Conservation (phyloP, 2,113 vertebrate species). For the Oryzias curvinotus region DNA sequence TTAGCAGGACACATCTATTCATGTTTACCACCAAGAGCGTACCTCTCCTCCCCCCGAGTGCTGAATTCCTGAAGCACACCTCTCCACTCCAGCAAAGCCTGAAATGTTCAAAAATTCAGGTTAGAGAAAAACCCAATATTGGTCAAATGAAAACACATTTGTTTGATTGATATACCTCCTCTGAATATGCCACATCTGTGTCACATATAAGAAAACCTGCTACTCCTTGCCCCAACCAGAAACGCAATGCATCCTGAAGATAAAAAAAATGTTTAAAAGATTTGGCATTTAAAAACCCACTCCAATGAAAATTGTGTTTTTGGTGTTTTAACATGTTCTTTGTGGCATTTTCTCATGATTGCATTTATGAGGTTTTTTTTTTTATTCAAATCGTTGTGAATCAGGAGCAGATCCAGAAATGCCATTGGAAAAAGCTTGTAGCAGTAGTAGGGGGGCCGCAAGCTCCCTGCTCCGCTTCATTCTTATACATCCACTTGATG, state of each 20-base stretch:
- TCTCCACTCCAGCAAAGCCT: slow-evolving; percentile 72
- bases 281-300: not conserved
- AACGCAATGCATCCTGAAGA: slow-evolving; percentile 56
- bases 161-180: slow-evolving; percentile 50
- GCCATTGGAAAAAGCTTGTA: no score
- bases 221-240: slow-evolving; percentile 74
- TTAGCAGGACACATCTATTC: not conserved
- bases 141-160: not conserved
- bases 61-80: slow-evolving; percentile 58
- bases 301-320: not conserved
- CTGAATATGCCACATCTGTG: slow-evolving; percentile 65
- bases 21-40: not conserved
- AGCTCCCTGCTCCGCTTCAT: no score
- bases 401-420: no score
- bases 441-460: no score
- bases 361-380: no score
- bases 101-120: slow-evolving; percentile 15
- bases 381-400: no score
- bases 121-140: not conserved
- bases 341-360: no score
- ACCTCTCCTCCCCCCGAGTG: slow-evolving; percentile 63
- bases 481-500: no score
- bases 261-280: not conserved
- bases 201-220: slow-evolving; percentile 76
- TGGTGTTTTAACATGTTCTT: no score